phyloP scores from a whole-genome alignment of 1,140 invertebrate genomes.

The Eumaeus atala region DNA sequence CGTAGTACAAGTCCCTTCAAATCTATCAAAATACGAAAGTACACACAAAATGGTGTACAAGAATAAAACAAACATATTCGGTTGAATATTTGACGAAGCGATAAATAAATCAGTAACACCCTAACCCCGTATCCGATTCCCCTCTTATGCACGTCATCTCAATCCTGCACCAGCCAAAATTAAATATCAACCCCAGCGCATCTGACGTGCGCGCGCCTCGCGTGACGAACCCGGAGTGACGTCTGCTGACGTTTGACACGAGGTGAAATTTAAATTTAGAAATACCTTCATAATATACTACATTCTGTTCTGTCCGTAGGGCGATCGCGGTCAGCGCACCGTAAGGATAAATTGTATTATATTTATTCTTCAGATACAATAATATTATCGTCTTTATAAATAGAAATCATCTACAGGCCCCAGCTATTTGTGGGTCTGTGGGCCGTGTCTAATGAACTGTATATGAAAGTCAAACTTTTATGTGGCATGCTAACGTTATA shows the following conservation, averaged over 20 bases:
- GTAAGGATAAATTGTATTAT: not conserved
- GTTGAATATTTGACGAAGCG: not conserved
- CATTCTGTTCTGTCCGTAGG: not conserved
- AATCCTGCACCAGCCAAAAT: slow-evolving; percentile 33
- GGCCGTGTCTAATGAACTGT: too few relatives aligned
- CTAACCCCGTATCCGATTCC: slow-evolving; percentile 30
- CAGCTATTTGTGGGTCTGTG: too few relatives aligned
- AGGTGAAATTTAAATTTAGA: slow-evolving; percentile 12
- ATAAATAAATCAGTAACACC: slow-evolving; percentile 15
- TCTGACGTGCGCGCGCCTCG: slow-evolving; percentile 34
- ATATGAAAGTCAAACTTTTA: too few relatives aligned
- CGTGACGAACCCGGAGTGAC: slow-evolving; percentile 60
- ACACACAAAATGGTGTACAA: too few relatives aligned
- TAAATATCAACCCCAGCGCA: slow-evolving; percentile 40
- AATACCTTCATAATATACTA: slow-evolving; percentile 3
- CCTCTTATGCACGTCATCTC: slow-evolving; percentile 32
- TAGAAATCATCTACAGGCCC: too few relatives aligned
- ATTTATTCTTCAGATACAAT: not conserved
- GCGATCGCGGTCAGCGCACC: not conserved
- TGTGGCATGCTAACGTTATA: too few relatives aligned
- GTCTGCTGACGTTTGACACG: slow-evolving; percentile 21
- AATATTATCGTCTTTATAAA: too few relatives aligned
- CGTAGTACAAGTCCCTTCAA: too few relatives aligned
- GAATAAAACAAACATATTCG: not conserved
- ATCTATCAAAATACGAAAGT: too few relatives aligned